phyloP scores from a whole-genome alignment of 2,888 invertebrate species.

The Eueremaeus valkanovi region DNA sequence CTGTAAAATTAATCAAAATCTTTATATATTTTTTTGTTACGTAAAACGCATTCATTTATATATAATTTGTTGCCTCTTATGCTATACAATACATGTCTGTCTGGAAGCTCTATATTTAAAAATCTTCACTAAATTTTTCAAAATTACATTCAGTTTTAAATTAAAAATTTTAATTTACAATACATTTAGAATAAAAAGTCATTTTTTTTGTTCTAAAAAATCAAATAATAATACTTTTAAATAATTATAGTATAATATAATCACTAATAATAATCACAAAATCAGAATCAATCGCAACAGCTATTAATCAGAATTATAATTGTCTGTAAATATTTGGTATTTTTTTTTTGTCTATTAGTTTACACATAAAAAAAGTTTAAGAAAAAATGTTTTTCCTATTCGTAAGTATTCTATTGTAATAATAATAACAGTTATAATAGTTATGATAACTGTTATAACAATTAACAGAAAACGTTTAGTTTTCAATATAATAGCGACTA shows the following conservation, averaged over 20 bases:
- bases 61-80: background rate
- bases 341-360: background rate
- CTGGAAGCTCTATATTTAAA: background rate
- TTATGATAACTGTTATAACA: no score
- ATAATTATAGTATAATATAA: no score
- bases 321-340: background rate
- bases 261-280: no score
- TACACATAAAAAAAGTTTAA: background rate
- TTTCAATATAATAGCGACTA: no score
- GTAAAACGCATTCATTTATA: background rate
- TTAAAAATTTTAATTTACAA: background rate
- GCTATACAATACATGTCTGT: background rate
- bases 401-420: no score
- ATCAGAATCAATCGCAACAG: constrained; percentile 12
- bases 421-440: no score
- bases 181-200: background rate
- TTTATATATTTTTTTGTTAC: background rate
- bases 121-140: no score
- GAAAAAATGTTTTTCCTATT: no score
- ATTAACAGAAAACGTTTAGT: no score
- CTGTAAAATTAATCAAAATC: background rate
- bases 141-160: no score
- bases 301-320: background rate
- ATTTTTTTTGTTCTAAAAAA: no score
- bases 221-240: no score